Evolutionary conservation across 2,113 vertebrate species (phyloP), one percentile per base, ranked within the genome.

Genomic region (Ctenomys sociabilis): DNA sequence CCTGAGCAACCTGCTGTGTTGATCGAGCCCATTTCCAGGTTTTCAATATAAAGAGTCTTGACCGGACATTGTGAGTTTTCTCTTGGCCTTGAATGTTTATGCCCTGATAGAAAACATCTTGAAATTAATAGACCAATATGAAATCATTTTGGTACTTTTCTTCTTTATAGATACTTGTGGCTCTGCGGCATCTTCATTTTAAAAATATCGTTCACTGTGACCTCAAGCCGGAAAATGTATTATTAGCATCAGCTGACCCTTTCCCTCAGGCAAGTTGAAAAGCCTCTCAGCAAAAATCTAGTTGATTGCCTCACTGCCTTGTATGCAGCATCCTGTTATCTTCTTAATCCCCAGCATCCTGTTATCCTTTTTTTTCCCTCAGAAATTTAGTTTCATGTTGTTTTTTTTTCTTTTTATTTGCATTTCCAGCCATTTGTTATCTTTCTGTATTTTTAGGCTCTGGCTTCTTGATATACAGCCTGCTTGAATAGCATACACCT

Each of bases 171-270:
- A 99, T 99, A 94, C 99, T 99, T 70, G 99, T 99, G 97, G 99
- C 99, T 95, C 97, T 99, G 97, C 98, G 99, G 83, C 99, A 99
- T 97, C 99, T 99, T 95, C 99, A 99, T 98, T 99, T 99, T 98
- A 99, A 99, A 98, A 99, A 99, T 97, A 99, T 99, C 54, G 99
- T 99, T 97, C 99, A 99, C 97, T 99, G 99, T 98, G 99, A 99
- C 97, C 99, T 99, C 87, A 99, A 99, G 97, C 99, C 99, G 64
- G 99, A 99, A 97, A 99, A 99, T 73, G 99, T 99, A 63, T 98
- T 99, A 90, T 93, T 99, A 94, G 99, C 99, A 0, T 99, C 99
- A 9, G 99, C 99, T 2, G 99, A 99, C 97, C 99, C 99, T 57
- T 99, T 99, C 83, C 99, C 99, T 95, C 99, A 99, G 99, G 99